Evolutionary conservation across 2,888 invertebrate genomes (phyloP).

Genomic region (Agapetus fuscipes): DNA sequence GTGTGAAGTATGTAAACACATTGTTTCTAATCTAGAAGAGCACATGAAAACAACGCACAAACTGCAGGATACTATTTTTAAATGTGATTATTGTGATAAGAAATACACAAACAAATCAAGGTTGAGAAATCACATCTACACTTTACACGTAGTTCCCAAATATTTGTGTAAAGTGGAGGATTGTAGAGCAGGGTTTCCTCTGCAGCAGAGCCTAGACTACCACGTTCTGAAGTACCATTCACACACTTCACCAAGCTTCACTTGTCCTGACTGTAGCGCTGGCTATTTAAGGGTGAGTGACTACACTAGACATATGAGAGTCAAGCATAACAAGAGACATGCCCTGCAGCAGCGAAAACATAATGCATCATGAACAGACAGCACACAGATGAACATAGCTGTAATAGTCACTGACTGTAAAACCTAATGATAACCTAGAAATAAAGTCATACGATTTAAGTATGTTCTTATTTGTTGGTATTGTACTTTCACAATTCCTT

Average conservation of each 20-base stretch:
- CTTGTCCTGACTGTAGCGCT: constrained; percentile 36
- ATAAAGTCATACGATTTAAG: no score
- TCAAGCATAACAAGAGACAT: no score
- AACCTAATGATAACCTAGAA: no score
- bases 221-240: constrained; percentile 42
- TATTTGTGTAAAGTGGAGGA: constrained; percentile 37
- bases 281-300: constrained; percentile 39
- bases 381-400: no score
- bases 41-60: constrained; percentile 50
- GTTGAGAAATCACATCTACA: constrained; percentile 35
- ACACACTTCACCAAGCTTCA: no score
- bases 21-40: constrained; percentile 43
- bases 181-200: constrained; percentile 36
- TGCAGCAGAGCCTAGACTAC: constrained; percentile 37
- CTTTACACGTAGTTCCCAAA: constrained; percentile 36
- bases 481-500: no score
- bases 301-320: constrained; percentile 36
- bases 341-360: no score
- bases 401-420: no score
- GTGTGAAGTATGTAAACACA: constrained; percentile 43
- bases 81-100: constrained; percentile 33
- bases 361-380: no score
- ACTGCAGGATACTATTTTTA: constrained; percentile 41
- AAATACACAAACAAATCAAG: constrained; percentile 33
- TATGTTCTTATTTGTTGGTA: no score